These are phyloP conservation scores for Gerris lacustris DNA, from an alignment of 2,888 invertebrate genomes.

Conservation along the genomic window DNA sequence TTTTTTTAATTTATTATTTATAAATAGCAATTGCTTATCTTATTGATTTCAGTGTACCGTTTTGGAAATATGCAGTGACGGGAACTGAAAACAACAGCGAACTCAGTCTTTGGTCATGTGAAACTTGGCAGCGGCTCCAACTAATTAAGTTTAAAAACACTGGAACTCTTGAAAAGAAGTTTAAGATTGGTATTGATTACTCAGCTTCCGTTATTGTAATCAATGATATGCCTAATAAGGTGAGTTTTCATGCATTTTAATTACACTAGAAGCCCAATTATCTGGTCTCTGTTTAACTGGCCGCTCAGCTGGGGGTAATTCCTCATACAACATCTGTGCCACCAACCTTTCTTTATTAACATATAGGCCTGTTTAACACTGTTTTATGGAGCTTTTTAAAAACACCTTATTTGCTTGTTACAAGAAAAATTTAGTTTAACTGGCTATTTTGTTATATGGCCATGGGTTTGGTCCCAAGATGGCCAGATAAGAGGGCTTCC, in stretches of 20 bases:
- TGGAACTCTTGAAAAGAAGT: slow-evolving; percentile 37
- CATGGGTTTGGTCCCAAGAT: too few relatives aligned
- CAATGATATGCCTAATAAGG: slow-evolving; percentile 73
- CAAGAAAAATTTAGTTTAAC: too few relatives aligned
- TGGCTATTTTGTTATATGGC: too few relatives aligned
- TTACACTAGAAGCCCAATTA: not conserved
- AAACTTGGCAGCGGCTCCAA: slow-evolving; percentile 88
- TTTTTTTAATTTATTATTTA: not conserved
- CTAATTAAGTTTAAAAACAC: slow-evolving; percentile 53
- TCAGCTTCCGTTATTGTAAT: slow-evolving; percentile 54
- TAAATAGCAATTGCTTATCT: not conserved
- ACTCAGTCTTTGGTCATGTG: slow-evolving; percentile 88
- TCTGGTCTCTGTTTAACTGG: too few relatives aligned
- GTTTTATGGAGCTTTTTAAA: too few relatives aligned
- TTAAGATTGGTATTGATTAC: slow-evolving; percentile 71
- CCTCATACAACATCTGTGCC: too few relatives aligned
- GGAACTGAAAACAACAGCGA: slow-evolving; percentile 77
- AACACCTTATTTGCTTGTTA: too few relatives aligned
- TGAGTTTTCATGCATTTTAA: slow-evolving; percentile 30
- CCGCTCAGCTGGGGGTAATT: too few relatives aligned
- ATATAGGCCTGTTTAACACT: too few relatives aligned
- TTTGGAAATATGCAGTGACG: slow-evolving; percentile 93
- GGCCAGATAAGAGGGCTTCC: too few relatives aligned
- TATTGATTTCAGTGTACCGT: slow-evolving; percentile 47
- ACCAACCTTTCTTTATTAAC: too few relatives aligned